Evolutionary conservation across 2,797 vertebrate genomes (phyloP), one percentile per base, ranked within the genome.

Genomic region (Etheostoma nigrum): DNA sequence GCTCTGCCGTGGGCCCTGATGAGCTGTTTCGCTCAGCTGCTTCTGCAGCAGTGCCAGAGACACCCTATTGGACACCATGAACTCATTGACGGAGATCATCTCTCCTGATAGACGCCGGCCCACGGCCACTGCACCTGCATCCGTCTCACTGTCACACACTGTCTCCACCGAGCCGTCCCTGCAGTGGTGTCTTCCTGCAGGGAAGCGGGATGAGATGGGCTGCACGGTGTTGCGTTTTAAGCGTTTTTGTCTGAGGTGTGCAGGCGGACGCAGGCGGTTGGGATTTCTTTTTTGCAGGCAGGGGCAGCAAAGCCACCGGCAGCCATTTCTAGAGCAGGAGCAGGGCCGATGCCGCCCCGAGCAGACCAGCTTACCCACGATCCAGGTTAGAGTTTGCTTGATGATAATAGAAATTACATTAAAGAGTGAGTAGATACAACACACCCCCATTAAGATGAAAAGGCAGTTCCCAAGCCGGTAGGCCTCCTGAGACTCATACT

Each of bases 361-460:
- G 70, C 92, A 94, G 25, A 91, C 93, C 83, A 95, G 52, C 72
- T 93, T 95, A 19, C 85, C 81, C 71, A 96, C 90, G 70, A 96
- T 95, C 95, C 95, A 96, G 87, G 95, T 96, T 11, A 96, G 95
- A 21, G 95, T 95, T 89, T 96, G 95, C 87, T 96, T 96, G 84
- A 96, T 96, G 81, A 96, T 49, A 21, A 96, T 96, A 55, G 95
- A 96, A 77, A 95, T 95, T 11, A 96, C 95, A 23, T 96, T 96
- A 48, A 96, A 96, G 53, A 96, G 94, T 2, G 95, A 96, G 75
- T 96, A 96, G 81, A 96, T 95, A 45, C 95, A 96, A 77, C 95
- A 96, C 10, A 96, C 95, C 42, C 95, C 95, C 94, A 94, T 94
- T 12, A 96, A 86, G 69, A 96, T 95, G 80, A 96, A 94, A 21